Base-by-base conservation (phyloP, 2,888 invertebrate species). In the Drosophila nigritarsus region DNA sequence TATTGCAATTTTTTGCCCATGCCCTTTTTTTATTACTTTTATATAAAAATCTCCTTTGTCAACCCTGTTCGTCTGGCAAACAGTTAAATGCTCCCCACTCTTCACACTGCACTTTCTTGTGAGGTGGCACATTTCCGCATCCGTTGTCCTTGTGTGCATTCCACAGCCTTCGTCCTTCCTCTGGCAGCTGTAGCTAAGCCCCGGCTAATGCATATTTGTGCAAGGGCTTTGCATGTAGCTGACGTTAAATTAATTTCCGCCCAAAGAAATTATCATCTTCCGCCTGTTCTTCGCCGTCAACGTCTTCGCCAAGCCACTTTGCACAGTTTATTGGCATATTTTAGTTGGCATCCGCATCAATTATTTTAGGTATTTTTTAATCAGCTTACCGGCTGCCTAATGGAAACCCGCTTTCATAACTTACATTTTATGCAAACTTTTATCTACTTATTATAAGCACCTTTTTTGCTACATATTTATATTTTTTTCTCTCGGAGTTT, bases 211-310 rank as follows among this genome's bases (percentile, higher is more conserved):
- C 89, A 89, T 87, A 84, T 84, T 85, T 85, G 85, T 80, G 82
- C 76, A 71, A 75, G 64, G 65, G 69, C 82, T 84, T 84, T 79
- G 66, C 80, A 60, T 87, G 80, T 67, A 36, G 82, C 73, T 80
- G 88, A 87, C 89, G 83, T 82, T 89, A 86, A 89, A 86, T 89
- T 84, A 86, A 86, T 86, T 89, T 89, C 82, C 85, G 75, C 72
- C 61, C 65, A 77, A 45, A 82, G 78, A 82, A 89, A 82, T 87
- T 87, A 75, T 89, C 75, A 81, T 79, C 73, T 54, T 63, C 65
- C 56, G 59, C 34, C 51, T 38, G 51, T 49, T 15, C 18, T 8
- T 24, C 48, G 8, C 2, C 38, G n/a, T 24, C 24, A 29, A 4
- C 54, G 24, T 38, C 36, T 50, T 30, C n/a, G 45, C 8, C 24